Percentiles rank a stretch among this genome's conserved stretches.
Evolutionary conservation across 2,797 vertebrate species (phyloP).

Genomic region (Coregonus suidteri): DNA sequence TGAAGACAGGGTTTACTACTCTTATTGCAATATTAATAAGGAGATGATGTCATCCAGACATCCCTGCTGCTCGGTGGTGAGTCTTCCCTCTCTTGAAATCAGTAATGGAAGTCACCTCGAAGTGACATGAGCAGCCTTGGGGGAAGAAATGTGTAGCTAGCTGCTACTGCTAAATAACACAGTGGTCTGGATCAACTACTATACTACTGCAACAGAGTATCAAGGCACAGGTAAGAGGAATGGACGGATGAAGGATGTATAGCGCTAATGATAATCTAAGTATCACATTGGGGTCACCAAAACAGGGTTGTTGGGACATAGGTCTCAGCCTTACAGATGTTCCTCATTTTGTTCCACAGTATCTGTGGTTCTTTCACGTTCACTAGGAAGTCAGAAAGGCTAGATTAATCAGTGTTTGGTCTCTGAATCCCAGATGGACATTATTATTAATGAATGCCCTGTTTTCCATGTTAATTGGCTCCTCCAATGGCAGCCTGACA

Average conservation of each 20-base stretch:
- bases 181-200: background rate
- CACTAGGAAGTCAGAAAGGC: no score
- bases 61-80: background rate
- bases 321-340: background rate
- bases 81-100: background rate
- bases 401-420: background rate
- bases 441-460: background rate
- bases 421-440: background rate
- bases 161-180: background rate
- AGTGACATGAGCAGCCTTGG: background rate
- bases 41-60: background rate
- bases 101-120: background rate
- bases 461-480: background rate
- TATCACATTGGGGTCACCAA: background rate
- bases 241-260: no score
- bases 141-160: background rate
- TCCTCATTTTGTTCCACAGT: background rate
- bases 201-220: background rate
- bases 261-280: background rate
- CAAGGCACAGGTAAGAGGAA: background rate
- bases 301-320: background rate
- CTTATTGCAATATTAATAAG: slow-evolving; percentile 7
- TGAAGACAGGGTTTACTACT: background rate
- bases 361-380: background rate
- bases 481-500: background rate